Evolutionary conservation across 2,113 vertebrate genomes (phyloP).

Genomic region (Epinephelus cyanopodus): DNA sequence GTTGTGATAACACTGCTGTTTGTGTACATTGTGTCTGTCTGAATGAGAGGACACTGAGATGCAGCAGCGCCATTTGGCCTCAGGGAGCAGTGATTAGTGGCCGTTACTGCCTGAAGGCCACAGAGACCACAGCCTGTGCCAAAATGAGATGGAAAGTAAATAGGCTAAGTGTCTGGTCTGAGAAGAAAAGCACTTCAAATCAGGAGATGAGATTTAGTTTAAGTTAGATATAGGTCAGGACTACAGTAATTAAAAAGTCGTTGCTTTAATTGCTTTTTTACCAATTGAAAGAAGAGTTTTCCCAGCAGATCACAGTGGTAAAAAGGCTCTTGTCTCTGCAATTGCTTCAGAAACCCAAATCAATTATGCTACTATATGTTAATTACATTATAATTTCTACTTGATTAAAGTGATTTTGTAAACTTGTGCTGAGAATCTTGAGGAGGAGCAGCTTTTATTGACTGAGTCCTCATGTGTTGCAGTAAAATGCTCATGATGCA

Average conservation of each 20-base stretch:
- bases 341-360: neutral
- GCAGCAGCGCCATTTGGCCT: neutral
- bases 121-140: neutral
- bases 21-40: neutral
- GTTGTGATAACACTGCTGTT: neutral
- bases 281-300: neutral
- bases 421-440: neutral
- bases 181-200: slow-evolving; percentile 13
- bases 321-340: neutral
- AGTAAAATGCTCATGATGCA: too few species aligned
- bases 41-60: neutral
- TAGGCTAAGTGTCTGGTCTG: neutral
- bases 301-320: neutral
- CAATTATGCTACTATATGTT: neutral
- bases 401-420: neutral
- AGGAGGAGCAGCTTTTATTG: neutral
- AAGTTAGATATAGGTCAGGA: slow-evolving; percentile 26
- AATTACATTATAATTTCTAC: slow-evolving; percentile 3
- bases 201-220: slow-evolving; percentile 4
- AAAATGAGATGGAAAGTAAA: neutral
- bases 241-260: slow-evolving; percentile 15
- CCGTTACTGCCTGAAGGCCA: neutral
- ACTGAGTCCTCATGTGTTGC: too few species aligned
- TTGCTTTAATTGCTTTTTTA: slow-evolving; percentile 25
- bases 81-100: neutral